These are phyloP conservation scores for Tyrannus savana DNA, from an alignment of 2,113 vertebrate genomes.

Conservation along the genomic window DNA sequence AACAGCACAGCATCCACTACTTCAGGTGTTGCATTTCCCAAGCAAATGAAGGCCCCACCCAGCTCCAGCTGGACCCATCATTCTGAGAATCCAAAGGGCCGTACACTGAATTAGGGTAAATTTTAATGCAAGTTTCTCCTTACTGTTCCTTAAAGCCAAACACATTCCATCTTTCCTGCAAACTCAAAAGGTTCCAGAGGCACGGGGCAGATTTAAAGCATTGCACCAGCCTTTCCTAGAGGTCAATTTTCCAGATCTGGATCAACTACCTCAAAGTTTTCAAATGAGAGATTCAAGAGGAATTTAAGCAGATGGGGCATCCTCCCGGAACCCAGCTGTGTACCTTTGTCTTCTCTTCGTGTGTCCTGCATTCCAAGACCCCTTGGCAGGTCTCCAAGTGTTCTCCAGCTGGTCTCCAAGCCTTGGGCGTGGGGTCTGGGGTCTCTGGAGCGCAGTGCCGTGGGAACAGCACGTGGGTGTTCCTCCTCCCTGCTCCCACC, in stretches of 20 bases:
- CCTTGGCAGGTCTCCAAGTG: background rate
- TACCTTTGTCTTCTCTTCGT: background rate
- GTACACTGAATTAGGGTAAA: background rate
- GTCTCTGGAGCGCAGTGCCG: background rate
- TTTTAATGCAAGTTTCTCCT: background rate
- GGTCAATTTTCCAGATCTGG: background rate
- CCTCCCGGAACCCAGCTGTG: background rate
- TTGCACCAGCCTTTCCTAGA: background rate
- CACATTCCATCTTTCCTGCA: background rate
- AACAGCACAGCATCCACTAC: background rate
- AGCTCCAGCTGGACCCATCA: background rate
- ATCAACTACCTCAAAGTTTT: background rate
- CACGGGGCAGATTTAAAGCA: background rate
- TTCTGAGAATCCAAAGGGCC: background rate
- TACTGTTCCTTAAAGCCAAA: background rate
- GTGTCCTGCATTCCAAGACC: background rate
- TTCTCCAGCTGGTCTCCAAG: background rate
- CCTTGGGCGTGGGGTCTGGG: background rate
- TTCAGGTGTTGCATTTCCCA: background rate
- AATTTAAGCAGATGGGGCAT: background rate
- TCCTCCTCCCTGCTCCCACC: rapidly evolving
- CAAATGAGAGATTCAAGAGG: background rate
- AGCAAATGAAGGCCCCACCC: background rate
- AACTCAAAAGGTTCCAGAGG: background rate
- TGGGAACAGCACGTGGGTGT: background rate